Base-by-base conservation (phyloP, 1,140 invertebrate genomes). In the Dolichoris vasculosae region DNA sequence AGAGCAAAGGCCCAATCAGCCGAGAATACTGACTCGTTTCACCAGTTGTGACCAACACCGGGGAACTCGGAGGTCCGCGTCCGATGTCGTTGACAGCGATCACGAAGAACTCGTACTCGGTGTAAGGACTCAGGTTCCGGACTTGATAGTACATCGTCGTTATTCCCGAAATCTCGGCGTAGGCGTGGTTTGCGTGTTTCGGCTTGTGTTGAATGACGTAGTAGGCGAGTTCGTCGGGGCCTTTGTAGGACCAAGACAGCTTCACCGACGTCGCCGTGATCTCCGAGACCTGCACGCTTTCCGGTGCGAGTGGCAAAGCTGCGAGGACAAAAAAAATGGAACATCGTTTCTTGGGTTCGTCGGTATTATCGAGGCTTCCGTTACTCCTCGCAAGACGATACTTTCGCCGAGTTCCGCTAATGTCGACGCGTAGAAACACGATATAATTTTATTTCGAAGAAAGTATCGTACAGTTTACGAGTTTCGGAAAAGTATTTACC, bases 171-270 rank as follows among this genome's bases (percentile, higher is more conserved):
- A 99, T 98, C 91, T 99, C 98, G 88, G 96, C 96, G 92, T 95
- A 97, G 48, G 96, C 96, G 92, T 95, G 94, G 86, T 91, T 96
- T 55, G 96, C 96, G 91, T 97, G 96, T 93, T 97, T 98, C 4
- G 97, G 97, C 91, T 98, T 99, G 94, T 98, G 99, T 91, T 98
- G 97, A 86, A 99, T 98, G 64, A 98, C 97, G 94, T 99, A 99
- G 91, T 99, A 98, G 87, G 97, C 96, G 30, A 98, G 95, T 88
- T 98, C 97, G 89, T 97, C 97, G 1, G 95, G 95, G 63, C 96
- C 96, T 89, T 96, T 96, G 92, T 98, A 98, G 0, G 96, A 96
- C 98, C 98, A 99, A 1, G 96, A 96, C 80, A 99, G 94, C 84
- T 97, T 95, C 15, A 99, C 97, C 0, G 97, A 98, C 3, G 97